These are phyloP conservation scores for Pollenia labialis DNA, from an alignment of 2,888 invertebrate genomes.

Conservation along the genomic window DNA sequence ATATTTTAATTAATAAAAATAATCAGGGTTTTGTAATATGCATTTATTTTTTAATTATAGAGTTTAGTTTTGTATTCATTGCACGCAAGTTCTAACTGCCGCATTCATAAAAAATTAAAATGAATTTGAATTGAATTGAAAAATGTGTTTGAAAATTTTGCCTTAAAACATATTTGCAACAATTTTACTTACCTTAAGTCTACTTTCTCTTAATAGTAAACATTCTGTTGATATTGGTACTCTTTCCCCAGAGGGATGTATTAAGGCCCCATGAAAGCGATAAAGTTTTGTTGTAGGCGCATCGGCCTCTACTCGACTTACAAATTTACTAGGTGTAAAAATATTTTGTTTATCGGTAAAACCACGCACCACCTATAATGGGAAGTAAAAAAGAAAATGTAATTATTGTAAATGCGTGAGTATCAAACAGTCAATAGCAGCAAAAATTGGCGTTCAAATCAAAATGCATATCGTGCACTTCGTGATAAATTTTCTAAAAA, in stretches of 20 bases:
- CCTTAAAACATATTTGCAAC: not conserved
- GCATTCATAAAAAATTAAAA: no score
- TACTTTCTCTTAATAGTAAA: slow-evolving; percentile 95
- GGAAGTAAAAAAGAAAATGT: not conserved
- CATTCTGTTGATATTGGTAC: slow-evolving; percentile 95
- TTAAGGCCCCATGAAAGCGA: slow-evolving; percentile 95
- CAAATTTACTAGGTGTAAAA: slow-evolving; percentile 92
- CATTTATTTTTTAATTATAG: no score
- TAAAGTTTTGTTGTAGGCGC: slow-evolving; percentile 98
- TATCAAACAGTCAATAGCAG: no score
- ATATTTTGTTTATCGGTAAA: slow-evolving; percentile 86
- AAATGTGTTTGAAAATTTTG: not conserved
- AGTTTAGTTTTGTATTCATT: no score
- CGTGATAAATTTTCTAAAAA: no score
- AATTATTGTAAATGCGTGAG: not conserved
- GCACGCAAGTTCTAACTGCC: no score
- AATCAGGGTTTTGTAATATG: no score
- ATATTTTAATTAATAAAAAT: no score
- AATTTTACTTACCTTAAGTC: slow-evolving; percentile 86
- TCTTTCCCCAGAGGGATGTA: slow-evolving; percentile 91
- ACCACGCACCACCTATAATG: slow-evolving; percentile 83
- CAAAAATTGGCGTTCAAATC: no score
- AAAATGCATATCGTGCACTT: no score
- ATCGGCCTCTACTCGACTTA: slow-evolving; percentile 95
- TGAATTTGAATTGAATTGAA: no score